phyloP scores from a whole-genome alignment of 2,797 vertebrate species.

The Phataginus tetradactyla region DNA sequence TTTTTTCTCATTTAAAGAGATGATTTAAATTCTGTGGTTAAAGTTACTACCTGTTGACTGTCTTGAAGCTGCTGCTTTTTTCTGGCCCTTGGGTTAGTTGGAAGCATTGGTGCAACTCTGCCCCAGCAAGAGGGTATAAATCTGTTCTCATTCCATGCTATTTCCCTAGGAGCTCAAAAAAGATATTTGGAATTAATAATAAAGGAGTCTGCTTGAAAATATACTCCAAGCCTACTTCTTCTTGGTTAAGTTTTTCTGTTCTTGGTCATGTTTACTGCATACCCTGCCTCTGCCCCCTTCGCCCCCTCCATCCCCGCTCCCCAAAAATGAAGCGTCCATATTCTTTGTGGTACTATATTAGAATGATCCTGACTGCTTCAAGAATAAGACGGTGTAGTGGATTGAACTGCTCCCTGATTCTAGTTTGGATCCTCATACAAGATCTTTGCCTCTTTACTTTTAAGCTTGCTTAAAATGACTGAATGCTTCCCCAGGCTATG shows the following conservation, averaged over 20 bases:
- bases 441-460: neutral
- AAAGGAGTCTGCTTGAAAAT: constrained; percentile 54
- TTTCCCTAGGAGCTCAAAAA: constrained; percentile 30
- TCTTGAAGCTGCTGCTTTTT: constrained; percentile 47
- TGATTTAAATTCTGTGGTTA: constrained; percentile 66
- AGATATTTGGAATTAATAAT: constrained; percentile 71
- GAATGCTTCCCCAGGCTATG: neutral
- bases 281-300: neutral
- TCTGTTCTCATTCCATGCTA: neutral
- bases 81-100: constrained; percentile 48
- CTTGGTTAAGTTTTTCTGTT: constrained; percentile 58
- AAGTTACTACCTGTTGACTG: constrained; percentile 66
- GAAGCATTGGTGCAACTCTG: constrained; percentile 52
- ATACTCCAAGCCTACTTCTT: constrained; percentile 38
- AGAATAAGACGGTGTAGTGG: neutral
- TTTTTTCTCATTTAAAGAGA: constrained; percentile 48
- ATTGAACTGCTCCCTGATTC: neutral
- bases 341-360: constrained; percentile 53
- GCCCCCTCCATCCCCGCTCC: neutral
- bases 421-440: neutral
- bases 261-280: constrained; percentile 46
- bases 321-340: neutral
- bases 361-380: constrained; percentile 9
- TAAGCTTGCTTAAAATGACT: neutral
- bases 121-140: constrained; percentile 45